Base-by-base conservation (phyloP, 1,140 invertebrate genomes). In the Scaptodrosophila lebanonensis region DNA sequence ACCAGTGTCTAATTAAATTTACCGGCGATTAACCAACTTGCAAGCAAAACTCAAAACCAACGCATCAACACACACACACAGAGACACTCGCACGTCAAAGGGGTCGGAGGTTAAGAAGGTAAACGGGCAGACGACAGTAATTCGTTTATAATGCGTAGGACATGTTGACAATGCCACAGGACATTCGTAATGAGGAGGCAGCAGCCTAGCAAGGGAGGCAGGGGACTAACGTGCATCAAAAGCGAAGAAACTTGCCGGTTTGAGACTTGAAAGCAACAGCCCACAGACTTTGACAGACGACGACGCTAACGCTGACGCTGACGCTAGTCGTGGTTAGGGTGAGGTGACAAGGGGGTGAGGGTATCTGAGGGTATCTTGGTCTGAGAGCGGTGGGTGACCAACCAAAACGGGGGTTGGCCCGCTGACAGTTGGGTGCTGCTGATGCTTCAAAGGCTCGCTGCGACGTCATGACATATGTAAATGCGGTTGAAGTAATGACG, bases 71-170 rank as follows among this genome's bases (percentile, higher is more conserved):
- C n/a, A 27, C 25, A 36, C 43, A 12, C 13, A 36, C 47, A 42
- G 17, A 32, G 30, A 35, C 6, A 33, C 40, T 13, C 20, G 15
- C 45, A 44, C 40, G 52, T n/a, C 50, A 12, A 13, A 29, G 20
- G 18, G 25, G 30, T 35, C 29, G 36, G 20, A 40, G 18, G 11
- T 16, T 32, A 38, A 38, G 30, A 57, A n/a, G n/a, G 8, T 9
- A 20, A 51, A 11, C 36, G 45, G 47, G 17, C 25, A 75, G 70
- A 83, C 58, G 70, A 65, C 70, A 70, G 73, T 84, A 84, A 84
- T 84, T 84, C 82, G 82, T 84, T 84, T 84, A 84, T 84, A 84
- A 84, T 84, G 82, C 82, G 73, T 66, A 84, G 82, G 79, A 84
- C 73, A 84, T 84, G 82, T 82, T 70, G 73, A 84, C 79, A 84